Percentiles rank a stretch among this genome's conserved stretches.
These are phyloP conservation scores for Acholoe squamosa DNA, from an alignment of 2,888 invertebrate species.

Conservation along the genomic window DNA sequence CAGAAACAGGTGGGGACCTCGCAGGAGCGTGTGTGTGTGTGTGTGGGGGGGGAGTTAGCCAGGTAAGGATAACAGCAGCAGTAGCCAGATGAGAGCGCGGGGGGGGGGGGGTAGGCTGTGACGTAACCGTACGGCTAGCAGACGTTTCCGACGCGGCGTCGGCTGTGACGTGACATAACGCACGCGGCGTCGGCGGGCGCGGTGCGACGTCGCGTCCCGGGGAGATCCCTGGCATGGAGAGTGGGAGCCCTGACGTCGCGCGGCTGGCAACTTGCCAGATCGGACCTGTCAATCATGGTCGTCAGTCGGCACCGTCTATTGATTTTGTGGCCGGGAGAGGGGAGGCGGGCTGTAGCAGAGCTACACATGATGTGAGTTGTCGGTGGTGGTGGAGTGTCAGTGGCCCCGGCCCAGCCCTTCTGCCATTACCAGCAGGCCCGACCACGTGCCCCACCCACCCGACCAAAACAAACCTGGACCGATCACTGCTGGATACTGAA, in stretches of 20 bases:
- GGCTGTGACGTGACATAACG: slow-evolving; percentile 40
- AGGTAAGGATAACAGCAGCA: neutral
- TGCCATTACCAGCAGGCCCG: no score
- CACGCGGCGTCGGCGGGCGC: neutral
- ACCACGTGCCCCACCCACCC: slow-evolving; percentile 1
- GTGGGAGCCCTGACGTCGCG: slow-evolving; percentile 59
- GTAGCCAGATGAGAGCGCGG: neutral
- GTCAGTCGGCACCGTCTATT: slow-evolving; percentile 62
- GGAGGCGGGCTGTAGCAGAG: slow-evolving; percentile 36
- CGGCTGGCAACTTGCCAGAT: slow-evolving; percentile 54
- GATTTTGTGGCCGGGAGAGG: slow-evolving; percentile 58
- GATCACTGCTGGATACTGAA: neutral
- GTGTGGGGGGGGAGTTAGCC: neutral
- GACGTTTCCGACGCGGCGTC: neutral
- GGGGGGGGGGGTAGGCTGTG: neutral
- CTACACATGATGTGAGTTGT: slow-evolving; percentile 48
- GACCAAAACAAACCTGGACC: neutral
- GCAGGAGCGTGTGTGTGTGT: neutral
- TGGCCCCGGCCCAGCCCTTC: neutral
- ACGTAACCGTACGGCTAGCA: neutral
- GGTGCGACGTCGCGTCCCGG: neutral
- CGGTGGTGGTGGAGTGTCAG: slow-evolving; percentile 38
- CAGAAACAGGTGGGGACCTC: no score
- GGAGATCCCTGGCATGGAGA: slow-evolving; percentile 58
- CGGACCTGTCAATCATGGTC: slow-evolving; percentile 61